Percentiles rank a stretch among this genome's conserved stretches.
phyloP scores from a whole-genome alignment of 1,140 invertebrate species.

The Drosophila seguyi region DNA sequence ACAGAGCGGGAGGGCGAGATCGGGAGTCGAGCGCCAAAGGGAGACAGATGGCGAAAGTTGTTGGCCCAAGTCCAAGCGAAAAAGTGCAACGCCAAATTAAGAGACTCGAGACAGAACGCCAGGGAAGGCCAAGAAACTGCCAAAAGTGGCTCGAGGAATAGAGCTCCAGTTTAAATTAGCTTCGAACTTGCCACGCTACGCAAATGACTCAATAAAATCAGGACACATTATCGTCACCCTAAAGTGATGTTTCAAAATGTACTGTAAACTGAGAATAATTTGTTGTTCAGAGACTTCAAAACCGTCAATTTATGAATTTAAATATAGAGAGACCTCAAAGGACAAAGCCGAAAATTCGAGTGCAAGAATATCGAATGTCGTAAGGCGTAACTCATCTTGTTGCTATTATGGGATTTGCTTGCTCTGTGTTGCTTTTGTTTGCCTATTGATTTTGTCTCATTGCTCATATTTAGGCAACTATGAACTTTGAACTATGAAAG shows the following conservation, averaged over 20 bases:
- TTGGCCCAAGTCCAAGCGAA: slow-evolving; percentile 61
- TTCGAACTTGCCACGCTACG: slow-evolving; percentile 1
- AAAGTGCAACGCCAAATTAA: slow-evolving; percentile 64
- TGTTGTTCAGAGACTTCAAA: no score
- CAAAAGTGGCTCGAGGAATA: not conserved
- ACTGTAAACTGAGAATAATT: no score
- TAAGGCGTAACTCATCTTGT: not conserved
- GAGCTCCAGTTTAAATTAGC: not conserved
- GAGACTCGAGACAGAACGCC: slow-evolving; percentile 45
- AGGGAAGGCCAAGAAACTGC: slow-evolving; percentile 7
- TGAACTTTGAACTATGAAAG: not conserved
- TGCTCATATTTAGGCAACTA: not conserved
- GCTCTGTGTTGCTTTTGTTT: not conserved
- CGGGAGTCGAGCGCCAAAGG: not conserved
- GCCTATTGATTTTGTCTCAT: not conserved
- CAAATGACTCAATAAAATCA: not conserved
- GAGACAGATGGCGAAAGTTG: slow-evolving; percentile 34
- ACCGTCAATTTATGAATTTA: no score
- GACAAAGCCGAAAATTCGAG: not conserved
- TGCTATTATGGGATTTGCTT: not conserved
- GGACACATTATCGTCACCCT: slow-evolving; percentile 1
- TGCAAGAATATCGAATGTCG: not conserved
- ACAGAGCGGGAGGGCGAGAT: slow-evolving; percentile 3
- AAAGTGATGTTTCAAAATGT: not conserved
- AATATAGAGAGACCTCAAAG: no score